Conservation (phyloP, 2,113 vertebrate genomes). For the Engraulis encrasicolus region DNA sequence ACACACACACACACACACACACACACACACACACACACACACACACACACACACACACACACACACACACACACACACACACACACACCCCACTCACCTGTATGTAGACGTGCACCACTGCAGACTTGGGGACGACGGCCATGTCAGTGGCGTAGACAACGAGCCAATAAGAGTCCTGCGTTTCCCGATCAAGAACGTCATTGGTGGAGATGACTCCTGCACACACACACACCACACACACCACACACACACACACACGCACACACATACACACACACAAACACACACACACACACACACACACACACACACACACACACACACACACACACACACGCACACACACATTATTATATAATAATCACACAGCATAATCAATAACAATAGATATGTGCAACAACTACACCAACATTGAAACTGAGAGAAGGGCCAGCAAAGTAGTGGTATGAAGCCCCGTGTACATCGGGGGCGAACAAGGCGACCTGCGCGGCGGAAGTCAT, state of each 20-base stretch:
- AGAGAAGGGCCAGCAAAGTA: no score
- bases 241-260: conserved; percentile 22
- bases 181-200: conserved; percentile 92
- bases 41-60: no score
- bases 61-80: no score
- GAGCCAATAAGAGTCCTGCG: conserved; percentile 92
- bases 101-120: conserved; percentile 88
- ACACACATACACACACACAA: conserved; percentile 26
- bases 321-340: not conserved
- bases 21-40: no score
- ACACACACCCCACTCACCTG: conserved; percentile 63
- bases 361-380: no score
- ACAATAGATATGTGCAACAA: no score
- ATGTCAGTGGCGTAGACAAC: conserved; percentile 93
- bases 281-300: conserved; percentile 28
- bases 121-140: conserved; percentile 89
- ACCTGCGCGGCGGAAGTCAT: no score
- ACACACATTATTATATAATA: no score
- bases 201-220: conserved; percentile 92
- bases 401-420: no score
- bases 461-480: no score
- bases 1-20: not conserved
- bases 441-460: no score
- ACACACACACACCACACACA: conserved; percentile 33
- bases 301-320: conserved; percentile 7